Base-by-base conservation (phyloP, 92 coral and sea anemone species). In the Epizoanthus ramosus region DNA sequence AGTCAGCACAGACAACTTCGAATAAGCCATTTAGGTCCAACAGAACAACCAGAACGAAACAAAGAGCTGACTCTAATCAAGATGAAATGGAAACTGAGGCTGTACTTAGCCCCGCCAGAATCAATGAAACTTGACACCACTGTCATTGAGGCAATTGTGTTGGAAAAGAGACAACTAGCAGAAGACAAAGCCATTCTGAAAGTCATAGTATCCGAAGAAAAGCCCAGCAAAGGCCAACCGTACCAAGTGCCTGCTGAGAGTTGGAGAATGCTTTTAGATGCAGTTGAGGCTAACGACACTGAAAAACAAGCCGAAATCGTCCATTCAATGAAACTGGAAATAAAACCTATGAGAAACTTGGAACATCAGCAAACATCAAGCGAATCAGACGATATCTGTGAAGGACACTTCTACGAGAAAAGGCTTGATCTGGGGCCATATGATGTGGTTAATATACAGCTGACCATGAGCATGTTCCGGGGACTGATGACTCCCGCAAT, bases 401-500 rank as follows among this genome's bases (percentile, higher is more conserved):
- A 59, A 16, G 89, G 80, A 61, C 97, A 93, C 56, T 93, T 83
- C 47, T 91, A 88, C 53, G 84, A 89, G 21, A 86, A 83, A 71
- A 83, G 45, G 8, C 54, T 87, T 73, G 35, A 33, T 21, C 84
- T 96, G 57, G 87, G 65, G 68, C 88, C 87, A 69, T 94, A 64
- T 79, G 92, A 92, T 65, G 75, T 67, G 79, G 85, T 94, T 19
- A 54, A 83, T 18, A 88, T 96, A 0, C 99, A 96, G 70, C 79
- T 96, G 52, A 87, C 88, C 28, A 67, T 93, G 8, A 92, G 87
- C 31, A 68, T 92, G 80, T 45, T 33, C 13, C 84, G 88, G 22
- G 96, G 98, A 52, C 57, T 94, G 14, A 79, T 92, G 9, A 47
- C 80, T 5, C 99, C 99, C 14, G 92, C 89, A 23, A 85, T 93